phyloP scores from a whole-genome alignment of 2,797 vertebrate species.

The Tragelaphus oryx region DNA sequence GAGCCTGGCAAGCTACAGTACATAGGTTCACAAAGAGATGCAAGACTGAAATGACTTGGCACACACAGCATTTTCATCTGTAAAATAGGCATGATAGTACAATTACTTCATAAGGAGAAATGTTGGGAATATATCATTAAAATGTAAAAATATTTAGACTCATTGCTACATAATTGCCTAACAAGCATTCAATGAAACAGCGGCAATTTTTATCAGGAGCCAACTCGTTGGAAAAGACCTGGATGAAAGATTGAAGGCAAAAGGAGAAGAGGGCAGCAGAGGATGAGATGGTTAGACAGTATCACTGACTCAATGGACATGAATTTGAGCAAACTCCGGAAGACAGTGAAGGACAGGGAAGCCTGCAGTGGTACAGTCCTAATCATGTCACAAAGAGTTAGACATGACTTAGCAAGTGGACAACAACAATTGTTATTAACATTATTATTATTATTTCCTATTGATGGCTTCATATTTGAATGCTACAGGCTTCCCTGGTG shows the following conservation, averaged over 20 bases:
- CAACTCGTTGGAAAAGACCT: background rate
- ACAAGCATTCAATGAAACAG: background rate
- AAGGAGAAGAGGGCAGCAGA: background rate
- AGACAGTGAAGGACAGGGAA: background rate
- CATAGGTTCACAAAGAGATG: background rate
- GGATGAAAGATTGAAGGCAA: background rate
- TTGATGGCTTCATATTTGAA: background rate
- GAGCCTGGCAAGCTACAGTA: background rate
- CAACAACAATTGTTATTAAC: background rate
- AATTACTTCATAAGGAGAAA: background rate
- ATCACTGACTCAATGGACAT: background rate
- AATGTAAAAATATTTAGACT: background rate
- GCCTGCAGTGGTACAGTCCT: background rate
- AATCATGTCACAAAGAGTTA: background rate
- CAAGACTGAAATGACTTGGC: background rate
- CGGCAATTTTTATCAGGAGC: background rate
- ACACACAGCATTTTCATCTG: background rate
- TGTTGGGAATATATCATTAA: background rate
- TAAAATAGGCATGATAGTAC: background rate
- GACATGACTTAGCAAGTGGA: background rate
- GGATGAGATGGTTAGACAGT: background rate
- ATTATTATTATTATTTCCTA: background rate
- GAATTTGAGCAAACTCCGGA: background rate
- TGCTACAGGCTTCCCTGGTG: background rate
- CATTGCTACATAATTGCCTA: background rate